A percentile compares a stretch with the other conserved stretches of the same genome.
Conservation (phyloP, 2,113 vertebrate genomes). For the Glareola pratincola region DNA sequence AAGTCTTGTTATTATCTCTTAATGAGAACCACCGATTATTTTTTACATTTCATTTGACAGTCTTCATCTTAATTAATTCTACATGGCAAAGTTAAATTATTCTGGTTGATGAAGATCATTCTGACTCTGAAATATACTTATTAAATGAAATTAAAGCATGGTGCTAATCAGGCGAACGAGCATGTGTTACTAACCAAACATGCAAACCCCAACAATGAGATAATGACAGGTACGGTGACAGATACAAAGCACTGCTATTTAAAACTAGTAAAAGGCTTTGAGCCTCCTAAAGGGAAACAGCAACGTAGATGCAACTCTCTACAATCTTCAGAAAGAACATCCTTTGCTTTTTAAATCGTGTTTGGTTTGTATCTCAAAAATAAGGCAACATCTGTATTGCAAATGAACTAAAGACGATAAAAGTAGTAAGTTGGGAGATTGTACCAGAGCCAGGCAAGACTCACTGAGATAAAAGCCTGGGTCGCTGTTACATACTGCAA, state of each 20-base stretch:
- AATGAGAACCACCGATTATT: constrained; percentile 53
- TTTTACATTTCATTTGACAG: constrained; percentile 37
- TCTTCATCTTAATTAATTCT: constrained; percentile 38
- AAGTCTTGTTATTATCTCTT: constrained; percentile 20
- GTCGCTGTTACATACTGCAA: not conserved
- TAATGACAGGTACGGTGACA: not conserved
- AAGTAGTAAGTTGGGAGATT: not conserved
- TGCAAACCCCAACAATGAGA: not conserved
- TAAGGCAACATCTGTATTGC: not conserved
- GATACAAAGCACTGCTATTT: not conserved
- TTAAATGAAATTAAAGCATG: constrained; percentile 46
- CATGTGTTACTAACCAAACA: constrained; percentile 42
- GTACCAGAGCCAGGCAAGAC: not conserved
- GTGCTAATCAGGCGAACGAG: not conserved
- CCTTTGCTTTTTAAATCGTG: not conserved
- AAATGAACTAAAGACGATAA: not conserved
- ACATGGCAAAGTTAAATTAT: constrained; percentile 20
- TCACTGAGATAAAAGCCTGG: not conserved
- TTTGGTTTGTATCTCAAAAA: not conserved
- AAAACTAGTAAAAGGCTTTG: not conserved
- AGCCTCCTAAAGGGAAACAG: not conserved
- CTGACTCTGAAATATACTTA: not conserved
- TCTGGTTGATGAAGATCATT: constrained; percentile 28
- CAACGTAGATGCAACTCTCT: not conserved
- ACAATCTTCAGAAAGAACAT: not conserved